phyloP scores from a whole-genome alignment of 1,140 invertebrate species.

The Eueides isabella region DNA sequence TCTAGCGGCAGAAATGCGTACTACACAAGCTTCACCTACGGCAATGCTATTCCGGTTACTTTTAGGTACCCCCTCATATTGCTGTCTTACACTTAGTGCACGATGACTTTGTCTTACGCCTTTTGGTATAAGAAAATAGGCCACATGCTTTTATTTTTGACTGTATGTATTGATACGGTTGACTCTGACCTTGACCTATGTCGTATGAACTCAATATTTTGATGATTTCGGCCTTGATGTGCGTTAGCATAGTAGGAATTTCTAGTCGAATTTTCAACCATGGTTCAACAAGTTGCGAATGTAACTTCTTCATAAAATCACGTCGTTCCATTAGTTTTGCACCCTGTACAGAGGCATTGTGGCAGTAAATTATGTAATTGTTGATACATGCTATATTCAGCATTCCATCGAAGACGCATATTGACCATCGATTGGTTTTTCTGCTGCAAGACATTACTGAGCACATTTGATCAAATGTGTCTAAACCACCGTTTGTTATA shows the following conservation, averaged over 20 bases:
- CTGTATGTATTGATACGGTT: slow-evolving; percentile 25
- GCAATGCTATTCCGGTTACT: no score
- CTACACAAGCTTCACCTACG: no score
- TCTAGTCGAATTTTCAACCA: slow-evolving; percentile 37
- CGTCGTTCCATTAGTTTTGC: slow-evolving; percentile 36
- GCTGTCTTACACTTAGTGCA: slow-evolving; percentile 42
- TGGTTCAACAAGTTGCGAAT: no score
- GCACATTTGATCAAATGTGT: no score
- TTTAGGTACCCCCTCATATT: slow-evolving; percentile 36
- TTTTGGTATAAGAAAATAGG: slow-evolving; percentile 40
- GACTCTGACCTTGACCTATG: no score
- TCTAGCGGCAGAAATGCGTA: no score
- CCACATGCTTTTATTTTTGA: slow-evolving; percentile 39
- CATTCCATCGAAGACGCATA: no score
- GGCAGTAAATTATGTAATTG: slow-evolving; percentile 38
- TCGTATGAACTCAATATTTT: no score
- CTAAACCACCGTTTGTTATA: no score
- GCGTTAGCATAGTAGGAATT: slow-evolving; percentile 28
- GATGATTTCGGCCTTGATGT: no score
- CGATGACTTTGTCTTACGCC: slow-evolving; percentile 31
- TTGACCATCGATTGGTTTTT: no score
- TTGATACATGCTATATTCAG: slow-evolving; percentile 46
- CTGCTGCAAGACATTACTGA: no score
- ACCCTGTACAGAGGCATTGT: slow-evolving; percentile 38
- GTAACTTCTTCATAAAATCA: slow-evolving; percentile 40